A percentile compares a stretch with the other conserved stretches of the same genome.
Evolutionary conservation across 2,113 vertebrate species (phyloP).

Genomic region (Ramphastos sulfuratus): DNA sequence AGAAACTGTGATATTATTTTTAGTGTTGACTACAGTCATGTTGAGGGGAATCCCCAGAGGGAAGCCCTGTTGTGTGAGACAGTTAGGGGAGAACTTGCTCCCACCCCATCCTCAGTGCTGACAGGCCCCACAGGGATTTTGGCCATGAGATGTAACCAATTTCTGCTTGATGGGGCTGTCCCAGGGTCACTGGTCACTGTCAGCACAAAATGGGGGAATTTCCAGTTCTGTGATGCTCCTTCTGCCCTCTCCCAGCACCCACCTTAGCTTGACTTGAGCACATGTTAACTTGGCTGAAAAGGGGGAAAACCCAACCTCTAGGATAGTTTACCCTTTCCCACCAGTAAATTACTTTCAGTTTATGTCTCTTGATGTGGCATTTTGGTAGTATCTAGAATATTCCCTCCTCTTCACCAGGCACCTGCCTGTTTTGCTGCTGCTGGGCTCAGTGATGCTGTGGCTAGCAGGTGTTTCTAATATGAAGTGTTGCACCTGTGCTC

Average conservation of each 20-base stretch:
- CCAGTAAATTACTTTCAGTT: not conserved
- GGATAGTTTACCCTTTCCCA: not conserved
- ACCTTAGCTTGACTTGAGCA: not conserved
- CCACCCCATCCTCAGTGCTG: not conserved
- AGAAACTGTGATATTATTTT: not conserved
- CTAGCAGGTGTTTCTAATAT: not conserved
- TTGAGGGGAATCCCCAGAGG: not conserved
- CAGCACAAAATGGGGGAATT: not conserved
- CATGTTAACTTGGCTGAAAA: not conserved
- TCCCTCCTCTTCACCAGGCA: not conserved
- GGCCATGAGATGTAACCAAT: accelerated
- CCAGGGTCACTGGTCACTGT: not conserved
- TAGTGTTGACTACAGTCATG: not conserved
- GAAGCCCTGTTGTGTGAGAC: not conserved
- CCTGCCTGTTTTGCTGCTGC: not conserved
- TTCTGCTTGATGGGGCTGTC: not conserved
- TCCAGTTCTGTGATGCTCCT: not conserved
- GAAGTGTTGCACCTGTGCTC: not conserved
- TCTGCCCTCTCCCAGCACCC: not conserved
- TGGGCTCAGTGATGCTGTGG: not conserved
- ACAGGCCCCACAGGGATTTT: accelerated
- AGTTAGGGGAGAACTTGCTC: accelerated
- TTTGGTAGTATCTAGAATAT: not conserved
- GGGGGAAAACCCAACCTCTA: not conserved
- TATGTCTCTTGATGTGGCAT: not conserved